Evolutionary conservation across 2,888 invertebrate genomes (phyloP).

Genomic region (Cotesia congregata): DNA sequence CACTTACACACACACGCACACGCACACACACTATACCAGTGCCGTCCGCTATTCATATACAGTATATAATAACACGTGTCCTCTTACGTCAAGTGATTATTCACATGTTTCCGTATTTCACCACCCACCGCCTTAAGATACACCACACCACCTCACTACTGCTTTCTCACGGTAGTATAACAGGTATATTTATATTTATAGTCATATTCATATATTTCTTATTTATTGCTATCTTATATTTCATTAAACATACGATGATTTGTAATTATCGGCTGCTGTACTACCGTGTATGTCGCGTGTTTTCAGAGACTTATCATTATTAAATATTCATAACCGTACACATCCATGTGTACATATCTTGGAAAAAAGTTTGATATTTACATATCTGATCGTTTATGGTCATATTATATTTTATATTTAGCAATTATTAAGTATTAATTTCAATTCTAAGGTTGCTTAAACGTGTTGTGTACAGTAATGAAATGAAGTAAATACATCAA

Average conservation of each 20-base stretch:
- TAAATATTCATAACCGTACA: conserved; percentile 52
- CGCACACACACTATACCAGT: background rate
- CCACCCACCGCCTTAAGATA: conserved; percentile 7
- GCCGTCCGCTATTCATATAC: background rate
- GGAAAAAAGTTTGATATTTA: no score
- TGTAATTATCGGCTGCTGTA: background rate
- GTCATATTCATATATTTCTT: background rate
- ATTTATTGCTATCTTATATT: background rate
- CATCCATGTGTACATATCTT: background rate
- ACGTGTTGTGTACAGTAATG: no score
- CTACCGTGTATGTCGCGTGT: conserved; percentile 19
- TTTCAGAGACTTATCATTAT: conserved; percentile 47
- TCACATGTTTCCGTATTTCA: background rate
- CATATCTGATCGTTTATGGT: no score
- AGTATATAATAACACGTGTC: background rate
- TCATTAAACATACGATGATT: conserved; percentile 16
- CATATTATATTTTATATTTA: no score
- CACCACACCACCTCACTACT: conserved; percentile 20
- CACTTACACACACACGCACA: conserved; percentile 3
- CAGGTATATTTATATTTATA: background rate
- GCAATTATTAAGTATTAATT: no score
- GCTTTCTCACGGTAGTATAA: background rate
- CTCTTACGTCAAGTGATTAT: conserved; percentile 15
- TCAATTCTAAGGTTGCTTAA: no score
- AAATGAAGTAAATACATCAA: no score